phyloP scores from a whole-genome alignment of 2,113 vertebrate genomes.

The Ranitomeya imitator region DNA sequence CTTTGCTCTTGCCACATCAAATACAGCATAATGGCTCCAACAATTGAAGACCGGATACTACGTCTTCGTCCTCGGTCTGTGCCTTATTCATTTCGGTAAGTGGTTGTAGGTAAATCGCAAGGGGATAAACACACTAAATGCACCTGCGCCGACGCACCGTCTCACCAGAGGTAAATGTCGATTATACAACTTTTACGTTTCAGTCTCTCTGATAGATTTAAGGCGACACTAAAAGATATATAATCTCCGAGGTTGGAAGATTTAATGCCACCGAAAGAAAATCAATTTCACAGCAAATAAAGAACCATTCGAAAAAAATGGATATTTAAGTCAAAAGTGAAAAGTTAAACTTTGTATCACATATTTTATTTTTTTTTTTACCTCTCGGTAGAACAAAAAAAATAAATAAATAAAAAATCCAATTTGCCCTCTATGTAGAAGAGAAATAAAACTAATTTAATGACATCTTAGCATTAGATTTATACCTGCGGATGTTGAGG shows the following conservation, averaged over 20 bases:
- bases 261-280: constrained; percentile 31
- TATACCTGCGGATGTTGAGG: not conserved
- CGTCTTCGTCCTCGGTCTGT: not conserved
- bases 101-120: not conserved
- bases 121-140: not conserved
- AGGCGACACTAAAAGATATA: constrained; percentile 4
- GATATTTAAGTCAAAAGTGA: constrained; percentile 22
- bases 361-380: constrained; percentile 17
- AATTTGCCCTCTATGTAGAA: constrained; percentile 26
- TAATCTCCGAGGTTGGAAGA: constrained; percentile 21
- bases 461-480: not conserved
- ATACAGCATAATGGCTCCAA: not conserved
- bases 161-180: not conserved
- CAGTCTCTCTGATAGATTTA: constrained; percentile 10
- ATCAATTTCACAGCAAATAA: constrained; percentile 25
- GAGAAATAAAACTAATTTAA: constrained; percentile 25
- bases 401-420: not conserved
- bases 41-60: not conserved
- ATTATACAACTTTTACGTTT: not conserved
- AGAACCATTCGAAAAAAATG: constrained; percentile 29
- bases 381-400: not conserved
- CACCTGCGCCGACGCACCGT: constrained; percentile 18
- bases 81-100: not conserved
- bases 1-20: constrained; percentile 40
- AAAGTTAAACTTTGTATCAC: constrained; percentile 36